These are phyloP conservation scores for Dasypolia templi DNA, from an alignment of 2,888 invertebrate genomes.

Conservation along the genomic window DNA sequence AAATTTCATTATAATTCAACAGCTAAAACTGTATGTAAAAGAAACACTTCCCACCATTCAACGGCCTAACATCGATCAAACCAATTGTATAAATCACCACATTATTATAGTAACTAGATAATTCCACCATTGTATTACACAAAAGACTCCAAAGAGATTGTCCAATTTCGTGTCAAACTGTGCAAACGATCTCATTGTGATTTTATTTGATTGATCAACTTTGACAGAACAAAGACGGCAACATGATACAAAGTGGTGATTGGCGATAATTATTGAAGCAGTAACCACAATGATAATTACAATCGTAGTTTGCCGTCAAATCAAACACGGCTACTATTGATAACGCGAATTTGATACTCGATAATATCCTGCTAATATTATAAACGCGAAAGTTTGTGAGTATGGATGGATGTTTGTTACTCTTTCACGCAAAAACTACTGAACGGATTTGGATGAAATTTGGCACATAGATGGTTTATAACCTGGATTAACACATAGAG, in stretches of 20 bases:
- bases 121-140: constrained; percentile 18
- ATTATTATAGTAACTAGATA: constrained; percentile 40
- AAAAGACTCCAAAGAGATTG: constrained; percentile 29
- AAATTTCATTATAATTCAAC: background rate
- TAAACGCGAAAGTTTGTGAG: too few species aligned
- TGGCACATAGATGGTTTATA: too few species aligned
- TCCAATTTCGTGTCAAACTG: constrained; percentile 40
- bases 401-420: too few species aligned
- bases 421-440: too few species aligned
- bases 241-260: constrained; percentile 24
- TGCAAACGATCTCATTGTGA: constrained; percentile 33
- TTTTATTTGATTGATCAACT: constrained; percentile 48
- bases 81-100: background rate
- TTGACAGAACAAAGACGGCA: constrained; percentile 36
- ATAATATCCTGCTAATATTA: too few species aligned
- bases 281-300: background rate
- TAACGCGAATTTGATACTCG: constrained; percentile 1
- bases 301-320: background rate
- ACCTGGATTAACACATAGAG: too few species aligned
- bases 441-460: too few species aligned
- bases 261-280: constrained; percentile 24
- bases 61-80: constrained; percentile 4
- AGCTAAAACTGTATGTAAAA: constrained; percentile 3
- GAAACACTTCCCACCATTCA: background rate
- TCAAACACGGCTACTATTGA: background rate